Evolutionary conservation across 2,888 invertebrate species (phyloP), one percentile per base, ranked within the genome.

Genomic region (Nudaria mundana): DNA sequence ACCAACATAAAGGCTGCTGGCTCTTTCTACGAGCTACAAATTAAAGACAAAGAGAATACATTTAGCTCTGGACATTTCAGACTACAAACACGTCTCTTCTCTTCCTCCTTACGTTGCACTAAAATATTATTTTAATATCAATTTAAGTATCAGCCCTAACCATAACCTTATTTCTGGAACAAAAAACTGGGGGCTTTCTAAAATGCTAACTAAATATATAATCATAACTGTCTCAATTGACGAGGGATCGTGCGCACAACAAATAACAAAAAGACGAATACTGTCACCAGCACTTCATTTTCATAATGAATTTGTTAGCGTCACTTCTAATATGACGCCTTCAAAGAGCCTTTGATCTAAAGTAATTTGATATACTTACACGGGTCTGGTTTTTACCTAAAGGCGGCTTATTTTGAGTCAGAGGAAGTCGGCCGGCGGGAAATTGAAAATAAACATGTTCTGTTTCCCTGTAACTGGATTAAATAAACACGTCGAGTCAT

Each of bases 401-500:
- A 22, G 28, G 5, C 8, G 36, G 22, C 31, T 30, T 23, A 15
- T 31, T 12, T 12, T 10, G 5, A 31, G 32, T 30, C 13, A 28
- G 22, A 16, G n/a, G 14, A 14, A 25, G 32, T 26, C 20, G 26
- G 39, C 32, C 10, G 37, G 23, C 25, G 36, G 28, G 20, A 71
- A 71, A 71, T 71, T 71, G 72, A 72, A 72, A 68, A 71, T 71
- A 71, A 72, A 71, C 70, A 71, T 63, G 65, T 63, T 60, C 53
- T 54, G 48, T 55, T 49, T 53, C 52, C 49, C 60, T 64, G 64
- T 67, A 63, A 64, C 53, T 57, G 63, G 67, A 71, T 68, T 63
- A 61, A 62, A 64, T 30, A 34, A 40, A 40, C 35, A 24, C 14
- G 18, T 4, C 12, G 11, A 30, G 40, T 23, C n/a, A n/a, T n/a